A percentile compares a stretch with the other conserved stretches of the same genome.
phyloP scores from a whole-genome alignment of 2,797 vertebrate species.

The Melanotaenia nigrans region DNA sequence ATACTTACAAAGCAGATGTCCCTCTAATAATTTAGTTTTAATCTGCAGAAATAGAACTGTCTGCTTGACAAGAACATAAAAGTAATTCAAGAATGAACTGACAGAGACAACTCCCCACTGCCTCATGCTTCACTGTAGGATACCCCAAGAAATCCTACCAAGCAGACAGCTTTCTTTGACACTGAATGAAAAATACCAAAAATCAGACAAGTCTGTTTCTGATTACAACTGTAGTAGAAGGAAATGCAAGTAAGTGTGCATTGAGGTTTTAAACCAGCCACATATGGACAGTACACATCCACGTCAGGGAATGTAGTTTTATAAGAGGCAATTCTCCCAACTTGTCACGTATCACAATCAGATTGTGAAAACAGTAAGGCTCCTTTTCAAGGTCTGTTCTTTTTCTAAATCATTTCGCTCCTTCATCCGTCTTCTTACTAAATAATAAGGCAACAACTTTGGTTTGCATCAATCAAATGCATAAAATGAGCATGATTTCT shows the following conservation, averaged over 20 bases:
- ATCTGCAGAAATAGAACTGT: not conserved
- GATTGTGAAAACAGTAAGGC: not conserved
- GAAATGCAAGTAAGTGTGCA: not conserved
- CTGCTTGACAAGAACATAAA: constrained; percentile 16
- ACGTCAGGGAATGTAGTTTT: not conserved
- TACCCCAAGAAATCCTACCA: not conserved
- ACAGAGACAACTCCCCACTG: constrained; percentile 1
- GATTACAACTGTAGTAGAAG: not conserved
- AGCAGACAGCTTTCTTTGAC: constrained; percentile 25
- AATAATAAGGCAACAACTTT: not conserved
- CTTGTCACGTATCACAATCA: not conserved
- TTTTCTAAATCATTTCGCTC: not conserved
- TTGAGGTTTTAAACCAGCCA: not conserved
- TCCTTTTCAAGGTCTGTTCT: not conserved
- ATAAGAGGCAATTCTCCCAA: not conserved
- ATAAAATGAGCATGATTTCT: not conserved
- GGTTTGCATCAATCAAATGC: not conserved
- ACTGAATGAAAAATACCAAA: not conserved
- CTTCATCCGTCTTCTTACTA: not conserved
- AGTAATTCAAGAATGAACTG: constrained; percentile 15
- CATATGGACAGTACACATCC: not conserved
- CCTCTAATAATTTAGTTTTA: constrained; percentile 6
- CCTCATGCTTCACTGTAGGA: constrained; percentile 8
- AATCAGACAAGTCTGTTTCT: not conserved
- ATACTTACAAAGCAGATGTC: not conserved